These are phyloP conservation scores for Antheraea mylitta DNA, from an alignment of 1,140 invertebrate species.

Conservation along the genomic window DNA sequence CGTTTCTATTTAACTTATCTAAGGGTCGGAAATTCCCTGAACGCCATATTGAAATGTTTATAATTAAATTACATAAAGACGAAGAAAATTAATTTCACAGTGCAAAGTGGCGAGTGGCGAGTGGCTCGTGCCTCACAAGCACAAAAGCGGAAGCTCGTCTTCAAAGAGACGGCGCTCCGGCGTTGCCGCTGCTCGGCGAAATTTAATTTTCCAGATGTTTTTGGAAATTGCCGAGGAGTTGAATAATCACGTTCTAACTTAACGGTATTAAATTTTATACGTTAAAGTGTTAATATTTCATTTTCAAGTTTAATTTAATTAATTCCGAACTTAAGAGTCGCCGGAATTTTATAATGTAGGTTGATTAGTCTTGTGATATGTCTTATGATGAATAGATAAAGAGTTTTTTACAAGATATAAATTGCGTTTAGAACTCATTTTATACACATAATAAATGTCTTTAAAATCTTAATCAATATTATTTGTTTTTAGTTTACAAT, in stretches of 20 bases:
- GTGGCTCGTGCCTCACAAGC: constrained; percentile 34
- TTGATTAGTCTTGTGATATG: constrained; percentile 33
- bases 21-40: constrained; percentile 66
- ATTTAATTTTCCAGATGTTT: constrained; percentile 77
- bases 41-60: constrained; percentile 79
- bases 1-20: constrained; percentile 77
- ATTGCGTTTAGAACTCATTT: too few species aligned
- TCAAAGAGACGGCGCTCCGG: constrained; percentile 62
- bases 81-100: constrained; percentile 79
- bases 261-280: constrained; percentile 79
- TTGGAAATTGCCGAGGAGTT: constrained; percentile 72
- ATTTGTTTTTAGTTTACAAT: too few species aligned
- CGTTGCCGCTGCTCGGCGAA: constrained; percentile 50
- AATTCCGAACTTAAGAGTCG: constrained; percentile 67
- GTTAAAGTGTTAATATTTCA: constrained; percentile 80
- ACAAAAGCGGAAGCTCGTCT: constrained; percentile 62
- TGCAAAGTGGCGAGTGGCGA: constrained; percentile 60
- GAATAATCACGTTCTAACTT: constrained; percentile 78
- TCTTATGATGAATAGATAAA: constrained; percentile 38
- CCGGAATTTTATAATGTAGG: constrained; percentile 23
- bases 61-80: constrained; percentile 79
- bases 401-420: background rate
- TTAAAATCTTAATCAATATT: too few species aligned
- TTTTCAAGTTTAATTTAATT: constrained; percentile 80
- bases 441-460: too few species aligned